Evolutionary conservation across 2,797 vertebrate genomes (phyloP), one percentile per base, ranked within the genome.

Genomic region (Enteromius treurensis): DNA sequence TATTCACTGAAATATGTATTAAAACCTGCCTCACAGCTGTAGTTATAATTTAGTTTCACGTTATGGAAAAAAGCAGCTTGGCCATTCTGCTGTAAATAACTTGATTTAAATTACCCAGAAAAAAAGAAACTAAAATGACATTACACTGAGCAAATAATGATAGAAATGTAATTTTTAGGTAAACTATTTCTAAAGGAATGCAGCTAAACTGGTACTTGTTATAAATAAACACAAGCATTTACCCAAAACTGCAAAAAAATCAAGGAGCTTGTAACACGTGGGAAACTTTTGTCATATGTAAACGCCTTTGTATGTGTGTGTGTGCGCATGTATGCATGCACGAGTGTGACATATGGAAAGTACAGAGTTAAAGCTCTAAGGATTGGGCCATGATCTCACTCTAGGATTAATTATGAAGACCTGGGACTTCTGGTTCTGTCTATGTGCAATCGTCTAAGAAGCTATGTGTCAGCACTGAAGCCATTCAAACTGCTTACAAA

Each of bases 401-500:
- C 32, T 77, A 82, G 86, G 84, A 86, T 84, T 89, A 86, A 87
- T 85, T 85, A 86, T 47, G 53, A 65, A 78, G 74, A 87, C 82
- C 86, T 85, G 77, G 73, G 77, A 47, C 84, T 86, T 86, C 83
- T 86, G 85, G 83, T 86, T 86, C 77, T 88, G 85, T 84, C 78
- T 88, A 80, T 45, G 83, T 83, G 73, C 71, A 78, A 9, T 67
- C 55, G 70, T 88, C 87, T 86, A 82, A 86, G 74, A 85, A 80
- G 77, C 77, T 49, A 65, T 34, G 77, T 86, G 88, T 88, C 84
- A 87, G 88, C 86, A 86, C 69, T 26, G 69, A 49, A 85, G 77
- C 80, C 85, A 87, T 87, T 89, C 85, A 89, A 83, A 86, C 64
- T 45, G 55, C 82, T 84, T 77, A 80, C 84, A 88, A 84, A 86